Evolutionary conservation across 2,888 invertebrate genomes (phyloP).

Genomic region (Itoplectis maculator): DNA sequence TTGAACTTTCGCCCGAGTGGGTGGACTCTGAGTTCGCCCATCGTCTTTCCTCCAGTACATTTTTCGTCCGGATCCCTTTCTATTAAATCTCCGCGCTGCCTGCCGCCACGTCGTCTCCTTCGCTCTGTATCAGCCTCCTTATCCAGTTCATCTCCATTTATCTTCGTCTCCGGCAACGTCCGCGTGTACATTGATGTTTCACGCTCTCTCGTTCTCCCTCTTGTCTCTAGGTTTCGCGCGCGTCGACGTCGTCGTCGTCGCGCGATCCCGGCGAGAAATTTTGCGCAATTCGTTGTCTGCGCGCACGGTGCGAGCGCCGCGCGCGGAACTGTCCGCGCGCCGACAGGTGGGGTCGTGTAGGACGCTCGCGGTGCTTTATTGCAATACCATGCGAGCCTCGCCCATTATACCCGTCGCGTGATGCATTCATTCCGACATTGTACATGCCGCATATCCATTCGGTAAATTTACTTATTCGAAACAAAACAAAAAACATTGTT

Average conservation of each 20-base stretch:
- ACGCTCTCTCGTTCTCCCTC: conserved; percentile 48
- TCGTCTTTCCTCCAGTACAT: conserved; percentile 31
- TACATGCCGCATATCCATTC: conserved; percentile 7
- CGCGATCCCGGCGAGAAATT: conserved; percentile 49
- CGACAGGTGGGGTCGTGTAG: conserved; percentile 83
- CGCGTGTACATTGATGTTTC: conserved; percentile 54
- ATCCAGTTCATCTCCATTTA: conserved; percentile 65
- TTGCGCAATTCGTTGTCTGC: conserved; percentile 63
- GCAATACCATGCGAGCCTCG: conserved; percentile 80
- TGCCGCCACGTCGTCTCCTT: conserved; percentile 33
- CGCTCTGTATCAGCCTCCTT: conserved; percentile 50
- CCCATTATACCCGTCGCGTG: conserved; percentile 77
- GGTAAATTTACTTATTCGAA: neutral
- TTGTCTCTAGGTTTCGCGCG: conserved; percentile 20
- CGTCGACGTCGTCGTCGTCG: conserved; percentile 11
- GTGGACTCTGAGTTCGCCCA: conserved; percentile 48
- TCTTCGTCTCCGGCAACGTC: conserved; percentile 50
- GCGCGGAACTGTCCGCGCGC: conserved; percentile 73
- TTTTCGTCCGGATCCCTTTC: conserved; percentile 48
- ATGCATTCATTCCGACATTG: conserved; percentile 75
- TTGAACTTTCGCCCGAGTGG: conserved; percentile 59
- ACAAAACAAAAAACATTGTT: neutral
- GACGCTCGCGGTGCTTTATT: conserved; percentile 81
- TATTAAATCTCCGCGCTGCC: conserved; percentile 34
- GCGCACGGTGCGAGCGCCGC: conserved; percentile 57